Conservation (phyloP, 2,797 vertebrate species). For the Lagodon rhomboides region DNA sequence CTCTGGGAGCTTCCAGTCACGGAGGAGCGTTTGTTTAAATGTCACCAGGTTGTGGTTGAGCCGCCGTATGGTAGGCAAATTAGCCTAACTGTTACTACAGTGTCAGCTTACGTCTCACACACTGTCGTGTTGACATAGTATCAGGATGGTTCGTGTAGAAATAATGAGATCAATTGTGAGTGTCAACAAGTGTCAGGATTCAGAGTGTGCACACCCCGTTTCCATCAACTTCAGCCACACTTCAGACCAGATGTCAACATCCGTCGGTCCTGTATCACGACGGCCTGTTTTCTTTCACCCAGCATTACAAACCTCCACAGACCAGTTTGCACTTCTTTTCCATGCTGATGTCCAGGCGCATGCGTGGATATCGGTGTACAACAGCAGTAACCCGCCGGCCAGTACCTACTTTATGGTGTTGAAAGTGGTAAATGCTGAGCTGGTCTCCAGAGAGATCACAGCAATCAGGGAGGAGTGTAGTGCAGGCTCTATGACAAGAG, state of each 20-base stretch:
- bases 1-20: not conserved
- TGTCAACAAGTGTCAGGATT: constrained; percentile 48
- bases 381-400: constrained; percentile 22
- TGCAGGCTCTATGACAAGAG: constrained; percentile 19
- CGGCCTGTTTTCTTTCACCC: not conserved
- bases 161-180: not conserved
- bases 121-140: not conserved
- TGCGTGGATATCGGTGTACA: constrained; percentile 55
- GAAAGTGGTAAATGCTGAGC: constrained; percentile 76
- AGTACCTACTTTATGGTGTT: constrained; percentile 51
- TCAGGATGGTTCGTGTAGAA: not conserved
- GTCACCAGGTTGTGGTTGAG: not conserved
- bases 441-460: constrained; percentile 67
- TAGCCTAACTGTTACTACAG: not conserved
- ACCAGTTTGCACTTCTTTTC: constrained; percentile 2
- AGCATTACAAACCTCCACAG: not conserved
- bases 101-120: not conserved
- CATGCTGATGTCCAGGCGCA: constrained; percentile 31
- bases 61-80: constrained; percentile 46
- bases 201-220: constrained; percentile 8
- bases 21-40: not conserved
- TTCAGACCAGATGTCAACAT: constrained; percentile 19
- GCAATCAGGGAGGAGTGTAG: constrained; percentile 73
- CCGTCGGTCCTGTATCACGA: not conserved
- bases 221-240: not conserved